Percentiles rank a stretch among this genome's conserved stretches.
These are phyloP conservation scores for Lucilia cuprina DNA, from an alignment of 1,140 invertebrate species.

Conservation along the genomic window DNA sequence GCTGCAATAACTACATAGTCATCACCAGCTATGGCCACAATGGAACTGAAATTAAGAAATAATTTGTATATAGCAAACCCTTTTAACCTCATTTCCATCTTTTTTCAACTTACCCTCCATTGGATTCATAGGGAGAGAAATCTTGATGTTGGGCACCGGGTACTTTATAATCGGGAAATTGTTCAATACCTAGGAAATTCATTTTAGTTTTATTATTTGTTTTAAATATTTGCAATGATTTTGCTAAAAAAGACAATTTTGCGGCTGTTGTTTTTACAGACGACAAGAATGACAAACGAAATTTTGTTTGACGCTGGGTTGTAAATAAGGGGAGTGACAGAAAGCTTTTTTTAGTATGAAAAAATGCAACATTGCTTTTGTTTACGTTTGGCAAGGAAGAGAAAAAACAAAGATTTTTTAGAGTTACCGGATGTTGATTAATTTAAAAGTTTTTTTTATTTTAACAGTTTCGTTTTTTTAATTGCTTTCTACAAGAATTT, in stretches of 20 bases:
- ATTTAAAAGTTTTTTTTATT: no score
- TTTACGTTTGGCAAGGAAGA: not conserved
- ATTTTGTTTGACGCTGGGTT: not conserved
- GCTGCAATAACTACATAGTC: conserved; percentile 86
- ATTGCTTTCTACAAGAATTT: no score
- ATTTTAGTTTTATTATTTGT: conserved; percentile 41
- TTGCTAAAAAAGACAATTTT: not conserved
- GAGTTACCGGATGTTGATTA: not conserved
- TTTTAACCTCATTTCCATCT: conserved; percentile 4
- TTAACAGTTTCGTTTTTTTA: no score
- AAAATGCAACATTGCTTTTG: not conserved
- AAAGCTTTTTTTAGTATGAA: not conserved
- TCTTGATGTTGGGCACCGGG: conserved; percentile 69
- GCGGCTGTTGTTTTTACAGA: not conserved
- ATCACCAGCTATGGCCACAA: conserved; percentile 92
- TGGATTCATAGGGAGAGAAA: conserved; percentile 79
- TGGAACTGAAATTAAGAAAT: conserved; percentile 67
- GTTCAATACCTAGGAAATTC: conserved; percentile 51
- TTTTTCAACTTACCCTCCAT: conserved; percentile 73
- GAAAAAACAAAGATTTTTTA: not conserved
- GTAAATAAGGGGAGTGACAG: not conserved
- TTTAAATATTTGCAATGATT: not conserved
- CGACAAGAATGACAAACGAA: conserved; percentile 10
- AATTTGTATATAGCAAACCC: not conserved
- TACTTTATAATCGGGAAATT: conserved; percentile 73